Percentiles rank a stretch among this genome's conserved stretches.
Conservation (phyloP, 1,140 invertebrate species). For the Papilio aristodemus region DNA sequence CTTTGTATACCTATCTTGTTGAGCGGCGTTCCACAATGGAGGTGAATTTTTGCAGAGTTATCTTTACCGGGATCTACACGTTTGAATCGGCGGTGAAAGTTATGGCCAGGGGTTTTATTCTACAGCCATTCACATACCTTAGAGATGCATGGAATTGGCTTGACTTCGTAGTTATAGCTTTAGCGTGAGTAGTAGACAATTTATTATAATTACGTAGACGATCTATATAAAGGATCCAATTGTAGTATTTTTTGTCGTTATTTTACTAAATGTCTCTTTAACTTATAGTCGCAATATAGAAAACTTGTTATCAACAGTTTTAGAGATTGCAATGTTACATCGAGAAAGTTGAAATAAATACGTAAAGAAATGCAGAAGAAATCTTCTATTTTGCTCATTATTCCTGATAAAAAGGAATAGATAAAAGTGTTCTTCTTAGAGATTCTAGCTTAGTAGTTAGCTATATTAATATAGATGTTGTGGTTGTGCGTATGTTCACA, state of each 20-base stretch:
- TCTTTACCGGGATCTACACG: constrained; percentile 99
- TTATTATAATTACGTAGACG: constrained; percentile 69
- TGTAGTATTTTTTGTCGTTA: constrained; percentile 61
- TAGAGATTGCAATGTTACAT: constrained; percentile 25
- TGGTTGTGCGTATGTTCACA: constrained; percentile 82
- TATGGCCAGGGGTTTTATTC: constrained; percentile 99
- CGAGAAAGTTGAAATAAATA: constrained; percentile 3
- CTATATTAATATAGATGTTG: constrained; percentile 73
- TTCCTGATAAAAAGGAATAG: not conserved
- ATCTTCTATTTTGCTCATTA: not conserved
- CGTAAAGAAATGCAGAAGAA: not conserved
- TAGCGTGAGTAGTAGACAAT: constrained; percentile 94
- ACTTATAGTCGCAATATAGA: constrained; percentile 51
- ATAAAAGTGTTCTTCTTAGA: constrained; percentile 35
- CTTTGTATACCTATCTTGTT: constrained; percentile 62
- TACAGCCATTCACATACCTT: constrained; percentile 99
- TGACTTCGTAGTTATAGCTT: constrained; percentile 99
- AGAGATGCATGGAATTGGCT: constrained; percentile 99
- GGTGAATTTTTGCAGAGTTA: constrained; percentile 91
- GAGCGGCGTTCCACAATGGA: constrained; percentile 76
- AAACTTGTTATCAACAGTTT: constrained; percentile 13
- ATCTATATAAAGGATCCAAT: constrained; percentile 60
- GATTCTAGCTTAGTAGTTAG: constrained; percentile 54
- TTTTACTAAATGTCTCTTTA: constrained; percentile 55
- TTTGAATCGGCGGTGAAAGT: constrained; percentile 99